Percentiles rank a stretch among this genome's conserved stretches.
Conservation (phyloP, 1,140 invertebrate genomes). For the Bombus superbus region DNA sequence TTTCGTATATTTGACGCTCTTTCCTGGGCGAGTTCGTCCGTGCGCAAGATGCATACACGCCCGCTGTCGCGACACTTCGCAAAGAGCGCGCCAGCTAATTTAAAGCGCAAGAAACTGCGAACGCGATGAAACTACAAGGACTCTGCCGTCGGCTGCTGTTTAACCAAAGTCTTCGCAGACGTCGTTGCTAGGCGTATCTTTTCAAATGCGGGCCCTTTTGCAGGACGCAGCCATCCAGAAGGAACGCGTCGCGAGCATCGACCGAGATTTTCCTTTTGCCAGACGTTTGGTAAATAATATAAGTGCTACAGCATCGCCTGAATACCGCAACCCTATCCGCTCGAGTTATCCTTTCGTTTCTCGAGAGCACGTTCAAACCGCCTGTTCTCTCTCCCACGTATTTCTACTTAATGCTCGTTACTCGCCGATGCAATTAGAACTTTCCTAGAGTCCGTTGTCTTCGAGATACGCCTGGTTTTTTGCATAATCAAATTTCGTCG, state of each 20-base stretch:
- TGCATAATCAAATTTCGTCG: background rate
- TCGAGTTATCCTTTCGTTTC: background rate
- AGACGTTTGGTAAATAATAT: slow-evolving; percentile 32
- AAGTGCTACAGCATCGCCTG: background rate
- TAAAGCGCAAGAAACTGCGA: slow-evolving; percentile 25
- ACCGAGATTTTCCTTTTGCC: background rate
- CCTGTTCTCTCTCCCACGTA: background rate
- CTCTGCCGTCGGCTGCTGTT: background rate
- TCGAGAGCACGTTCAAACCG: too few species aligned
- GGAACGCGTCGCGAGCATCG: background rate
- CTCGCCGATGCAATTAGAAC: background rate
- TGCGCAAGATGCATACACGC: background rate
- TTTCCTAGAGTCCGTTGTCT: too few species aligned
- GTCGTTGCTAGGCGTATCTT: background rate
- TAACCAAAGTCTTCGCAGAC: slow-evolving; percentile 1
- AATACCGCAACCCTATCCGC: background rate
- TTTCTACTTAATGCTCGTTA: too few species aligned
- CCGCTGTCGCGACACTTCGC: background rate
- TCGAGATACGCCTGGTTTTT: background rate
- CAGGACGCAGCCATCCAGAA: background rate
- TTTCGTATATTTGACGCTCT: slow-evolving; percentile 15
- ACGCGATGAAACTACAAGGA: slow-evolving; percentile 22
- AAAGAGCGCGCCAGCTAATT: slow-evolving; percentile 8
- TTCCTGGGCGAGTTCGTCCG: background rate
- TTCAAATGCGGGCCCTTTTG: slow-evolving; percentile 16